A percentile compares a stretch with the other conserved stretches of the same genome.
Evolutionary conservation across 2,888 invertebrate genomes (phyloP).

Genomic region (Tyria jacobaeae): DNA sequence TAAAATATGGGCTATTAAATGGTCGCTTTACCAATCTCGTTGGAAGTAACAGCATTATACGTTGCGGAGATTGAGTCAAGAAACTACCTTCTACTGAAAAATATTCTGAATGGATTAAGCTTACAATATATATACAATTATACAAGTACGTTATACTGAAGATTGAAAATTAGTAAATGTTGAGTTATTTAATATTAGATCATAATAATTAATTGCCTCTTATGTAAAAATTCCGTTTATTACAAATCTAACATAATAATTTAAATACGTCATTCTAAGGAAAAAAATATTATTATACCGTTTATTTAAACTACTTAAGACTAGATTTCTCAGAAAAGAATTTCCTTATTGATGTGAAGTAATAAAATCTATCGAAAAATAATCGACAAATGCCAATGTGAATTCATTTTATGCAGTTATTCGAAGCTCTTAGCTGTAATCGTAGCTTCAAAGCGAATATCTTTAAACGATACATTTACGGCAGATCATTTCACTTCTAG

Average conservation of each 20-base stretch:
- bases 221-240: not conserved
- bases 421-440: slow-evolving; percentile 62
- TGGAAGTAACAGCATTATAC: slow-evolving; percentile 44
- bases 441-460: slow-evolving; percentile 71
- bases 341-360: slow-evolving; percentile 34
- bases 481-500: slow-evolving; percentile 74
- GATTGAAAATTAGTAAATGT: no score
- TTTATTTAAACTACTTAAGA: not conserved
- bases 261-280: not conserved
- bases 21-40: slow-evolving; percentile 66
- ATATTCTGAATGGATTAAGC: slow-evolving; percentile 68
- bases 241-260: no score
- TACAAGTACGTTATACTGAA: not conserved
- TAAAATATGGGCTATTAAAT: slow-evolving; percentile 74
- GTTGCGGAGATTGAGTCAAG: slow-evolving; percentile 49
- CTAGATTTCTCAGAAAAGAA: slow-evolving; percentile 17
- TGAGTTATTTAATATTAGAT: not conserved
- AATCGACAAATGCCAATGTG: slow-evolving; percentile 55
- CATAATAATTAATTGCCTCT: slow-evolving; percentile 63
- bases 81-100: slow-evolving; percentile 67
- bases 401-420: slow-evolving; percentile 64
- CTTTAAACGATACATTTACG: slow-evolving; percentile 72
- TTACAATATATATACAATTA: slow-evolving; percentile 71
- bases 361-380: slow-evolving; percentile 51
- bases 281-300: slow-evolving; percentile 13